A percentile compares a stretch with the other conserved stretches of the same genome.
These are phyloP conservation scores for Cricetomys ansorgei DNA, from an alignment of 2,113 vertebrate species.

Conservation along the genomic window DNA sequence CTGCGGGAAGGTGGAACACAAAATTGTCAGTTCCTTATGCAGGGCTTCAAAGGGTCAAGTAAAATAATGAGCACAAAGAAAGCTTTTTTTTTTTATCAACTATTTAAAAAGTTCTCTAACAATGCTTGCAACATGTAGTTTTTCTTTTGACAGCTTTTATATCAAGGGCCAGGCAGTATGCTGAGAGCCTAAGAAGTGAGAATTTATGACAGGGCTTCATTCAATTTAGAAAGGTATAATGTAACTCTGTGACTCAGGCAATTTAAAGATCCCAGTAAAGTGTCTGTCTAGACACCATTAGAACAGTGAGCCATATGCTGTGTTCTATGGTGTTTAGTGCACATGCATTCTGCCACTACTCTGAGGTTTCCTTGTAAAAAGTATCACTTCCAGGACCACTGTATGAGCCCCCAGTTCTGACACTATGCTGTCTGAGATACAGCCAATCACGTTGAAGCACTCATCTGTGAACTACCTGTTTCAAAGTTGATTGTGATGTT, in stretches of 20 bases:
- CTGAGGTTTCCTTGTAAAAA: not conserved
- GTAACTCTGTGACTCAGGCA: slow-evolving; percentile 2
- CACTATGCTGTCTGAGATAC: not conserved
- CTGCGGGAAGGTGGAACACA: not conserved
- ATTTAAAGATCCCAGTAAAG: not conserved
- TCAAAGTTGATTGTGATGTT: not conserved
- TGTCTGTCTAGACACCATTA: slow-evolving; percentile 16
- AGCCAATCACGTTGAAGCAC: not conserved
- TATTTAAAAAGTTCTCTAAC: not conserved
- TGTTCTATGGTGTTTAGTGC: rapidly evolving
- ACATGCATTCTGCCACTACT: not conserved
- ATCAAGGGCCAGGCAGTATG: not conserved
- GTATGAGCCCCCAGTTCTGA: not conserved
- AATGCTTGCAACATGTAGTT: rapidly evolving
- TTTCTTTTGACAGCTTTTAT: not conserved
- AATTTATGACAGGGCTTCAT: not conserved
- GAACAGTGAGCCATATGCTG: not conserved
- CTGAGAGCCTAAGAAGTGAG: not conserved
- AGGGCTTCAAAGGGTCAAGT: not conserved
- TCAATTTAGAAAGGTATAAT: slow-evolving; percentile 13
- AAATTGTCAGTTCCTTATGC: not conserved
- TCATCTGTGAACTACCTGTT: rapidly evolving
- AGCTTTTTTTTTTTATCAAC: not conserved
- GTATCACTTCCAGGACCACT: not conserved
- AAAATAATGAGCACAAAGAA: not conserved